These are phyloP conservation scores for Alectura lathami DNA, from an alignment of 2,113 vertebrate genomes.

Conservation along the genomic window DNA sequence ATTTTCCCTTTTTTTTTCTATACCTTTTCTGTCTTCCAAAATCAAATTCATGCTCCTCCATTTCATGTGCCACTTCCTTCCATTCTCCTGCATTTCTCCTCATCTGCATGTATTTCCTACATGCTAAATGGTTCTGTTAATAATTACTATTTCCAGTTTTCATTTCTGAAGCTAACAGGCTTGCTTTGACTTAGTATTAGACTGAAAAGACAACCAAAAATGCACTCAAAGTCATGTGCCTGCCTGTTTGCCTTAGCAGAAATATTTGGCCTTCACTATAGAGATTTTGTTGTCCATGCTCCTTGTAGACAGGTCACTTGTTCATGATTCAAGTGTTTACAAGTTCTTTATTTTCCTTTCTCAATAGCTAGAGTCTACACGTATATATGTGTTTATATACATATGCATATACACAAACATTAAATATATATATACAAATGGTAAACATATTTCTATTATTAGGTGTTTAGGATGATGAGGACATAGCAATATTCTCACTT, in stretches of 20 bases:
- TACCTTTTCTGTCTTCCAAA: conserved; percentile 63
- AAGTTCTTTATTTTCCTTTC: background rate
- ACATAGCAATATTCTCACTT: background rate
- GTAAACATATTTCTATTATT: too few species aligned
- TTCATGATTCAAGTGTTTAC: background rate
- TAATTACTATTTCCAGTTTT: conserved; percentile 42
- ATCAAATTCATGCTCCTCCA: conserved; percentile 42
- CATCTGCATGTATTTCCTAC: background rate
- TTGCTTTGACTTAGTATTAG: background rate
- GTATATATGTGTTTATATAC: background rate
- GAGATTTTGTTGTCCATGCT: background rate
- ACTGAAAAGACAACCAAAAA: conserved; percentile 20
- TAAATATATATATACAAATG: background rate
- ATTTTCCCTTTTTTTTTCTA: conserved; percentile 68
- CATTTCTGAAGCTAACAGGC: conserved; percentile 16
- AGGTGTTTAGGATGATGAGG: background rate
- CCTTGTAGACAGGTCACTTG: background rate
- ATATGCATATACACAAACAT: background rate
- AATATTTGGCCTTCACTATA: background rate
- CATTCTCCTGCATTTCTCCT: background rate
- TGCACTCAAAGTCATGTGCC: background rate
- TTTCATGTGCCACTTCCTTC: conserved; percentile 29
- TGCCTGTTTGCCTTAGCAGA: background rate
- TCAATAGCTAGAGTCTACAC: background rate
- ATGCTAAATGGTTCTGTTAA: conserved; percentile 18